Conservation (phyloP, 1,140 invertebrate genomes). For the Achroia grisella region DNA sequence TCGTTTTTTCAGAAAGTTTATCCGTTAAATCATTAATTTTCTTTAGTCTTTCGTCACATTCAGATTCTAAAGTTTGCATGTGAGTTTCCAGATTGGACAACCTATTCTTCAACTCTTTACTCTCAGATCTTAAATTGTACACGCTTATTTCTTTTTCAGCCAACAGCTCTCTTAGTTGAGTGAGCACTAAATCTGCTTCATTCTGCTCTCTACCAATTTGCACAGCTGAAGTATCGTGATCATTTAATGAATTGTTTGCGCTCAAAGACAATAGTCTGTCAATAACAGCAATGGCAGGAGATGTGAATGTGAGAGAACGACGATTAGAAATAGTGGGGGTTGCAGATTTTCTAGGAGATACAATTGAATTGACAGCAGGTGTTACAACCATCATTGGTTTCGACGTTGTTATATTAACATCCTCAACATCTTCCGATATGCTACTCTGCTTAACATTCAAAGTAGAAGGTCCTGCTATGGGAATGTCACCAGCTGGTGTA, state of each 20-base stretch:
- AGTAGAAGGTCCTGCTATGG: conserved; percentile 21
- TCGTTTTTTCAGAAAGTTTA: conserved; percentile 43
- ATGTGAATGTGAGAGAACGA: conserved; percentile 55
- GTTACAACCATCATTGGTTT: conserved; percentile 65
- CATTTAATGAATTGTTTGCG: conserved; percentile 36
- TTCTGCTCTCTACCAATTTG: conserved; percentile 27
- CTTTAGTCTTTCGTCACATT: conserved; percentile 40
- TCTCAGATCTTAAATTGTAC: conserved; percentile 48
- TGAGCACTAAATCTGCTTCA: conserved; percentile 46
- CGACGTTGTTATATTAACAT: conserved; percentile 28
- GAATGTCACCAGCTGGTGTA: conserved; percentile 8
- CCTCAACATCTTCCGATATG: conserved; percentile 23
- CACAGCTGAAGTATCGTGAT: conserved; percentile 29
- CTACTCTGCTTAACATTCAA: conserved; percentile 16
- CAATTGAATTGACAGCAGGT: conserved; percentile 45
- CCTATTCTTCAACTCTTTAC: conserved; percentile 53
- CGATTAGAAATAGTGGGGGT: conserved; percentile 49
- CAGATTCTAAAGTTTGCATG: conserved; percentile 42
- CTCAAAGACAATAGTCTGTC: conserved; percentile 60
- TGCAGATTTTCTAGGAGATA: conserved; percentile 34
- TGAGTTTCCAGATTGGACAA: conserved; percentile 46
- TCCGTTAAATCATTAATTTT: conserved; percentile 54
- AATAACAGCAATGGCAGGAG: conserved; percentile 64
- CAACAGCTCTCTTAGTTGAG: conserved; percentile 51
- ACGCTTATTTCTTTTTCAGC: conserved; percentile 62